Conservation (phyloP, 2,113 vertebrate genomes). For the Epinephelus fuscoguttatus region DNA sequence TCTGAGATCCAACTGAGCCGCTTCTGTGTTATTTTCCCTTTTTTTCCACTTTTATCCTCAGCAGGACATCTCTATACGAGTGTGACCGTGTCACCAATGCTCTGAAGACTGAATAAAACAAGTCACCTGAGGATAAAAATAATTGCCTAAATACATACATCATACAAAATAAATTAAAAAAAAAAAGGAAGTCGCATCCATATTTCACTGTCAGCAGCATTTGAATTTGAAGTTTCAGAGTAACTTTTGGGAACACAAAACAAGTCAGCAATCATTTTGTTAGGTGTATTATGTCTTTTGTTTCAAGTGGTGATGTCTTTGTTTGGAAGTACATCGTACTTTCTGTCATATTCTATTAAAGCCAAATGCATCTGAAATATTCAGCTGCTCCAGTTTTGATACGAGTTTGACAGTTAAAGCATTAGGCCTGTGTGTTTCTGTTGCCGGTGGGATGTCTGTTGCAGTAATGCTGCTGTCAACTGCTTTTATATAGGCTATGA, state of each 20-base stretch:
- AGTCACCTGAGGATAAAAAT: slow-evolving; percentile 38
- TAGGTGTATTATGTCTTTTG: slow-evolving; percentile 6
- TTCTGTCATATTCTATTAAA: slow-evolving; percentile 14
- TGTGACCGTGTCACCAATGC: slow-evolving; percentile 24
- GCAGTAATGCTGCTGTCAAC: slow-evolving; percentile 50
- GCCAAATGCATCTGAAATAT: slow-evolving; percentile 3
- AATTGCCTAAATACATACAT: slow-evolving; percentile 40
- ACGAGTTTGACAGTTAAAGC: slow-evolving; percentile 34
- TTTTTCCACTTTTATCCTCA: slow-evolving; percentile 7
- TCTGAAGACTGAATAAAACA: slow-evolving; percentile 26
- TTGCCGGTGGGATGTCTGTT: slow-evolving; percentile 6
- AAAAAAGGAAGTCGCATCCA: background rate
- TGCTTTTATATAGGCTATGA: slow-evolving; percentile 44
- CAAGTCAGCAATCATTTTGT: slow-evolving; percentile 24
- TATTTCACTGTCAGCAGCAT: slow-evolving; percentile 27
- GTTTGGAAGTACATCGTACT: slow-evolving; percentile 6
- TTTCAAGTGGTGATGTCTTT: slow-evolving; percentile 12
- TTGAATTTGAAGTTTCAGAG: slow-evolving; percentile 27
- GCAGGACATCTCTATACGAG: slow-evolving; percentile 34
- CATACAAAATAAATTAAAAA: background rate
- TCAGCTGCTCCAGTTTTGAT: slow-evolving; percentile 12
- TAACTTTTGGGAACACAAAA: background rate
- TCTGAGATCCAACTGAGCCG: slow-evolving; percentile 45
- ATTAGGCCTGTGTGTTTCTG: slow-evolving; percentile 23
- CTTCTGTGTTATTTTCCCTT: background rate